These are phyloP conservation scores for Menidia menidia DNA, from an alignment of 2,797 vertebrate species.

Conservation along the genomic window DNA sequence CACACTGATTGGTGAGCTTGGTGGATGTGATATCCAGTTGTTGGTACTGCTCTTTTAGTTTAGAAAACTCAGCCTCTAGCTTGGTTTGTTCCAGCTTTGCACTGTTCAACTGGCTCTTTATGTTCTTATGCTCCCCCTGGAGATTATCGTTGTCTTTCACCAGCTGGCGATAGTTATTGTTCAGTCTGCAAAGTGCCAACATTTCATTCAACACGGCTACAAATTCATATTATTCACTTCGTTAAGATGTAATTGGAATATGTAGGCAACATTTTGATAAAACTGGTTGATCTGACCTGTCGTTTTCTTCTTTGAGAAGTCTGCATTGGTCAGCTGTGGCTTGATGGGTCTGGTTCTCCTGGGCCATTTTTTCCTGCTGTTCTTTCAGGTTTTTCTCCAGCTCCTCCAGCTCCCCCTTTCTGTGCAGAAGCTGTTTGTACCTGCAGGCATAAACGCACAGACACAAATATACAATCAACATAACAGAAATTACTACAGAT, in stretches of 20 bases:
- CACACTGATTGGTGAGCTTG: conserved; percentile 97
- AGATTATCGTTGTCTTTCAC: conserved; percentile 93
- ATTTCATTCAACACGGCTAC: background rate
- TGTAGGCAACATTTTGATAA: background rate
- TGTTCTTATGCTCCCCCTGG: conserved; percentile 93
- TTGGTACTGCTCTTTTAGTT: conserved; percentile 95
- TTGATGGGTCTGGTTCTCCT: conserved; percentile 90
- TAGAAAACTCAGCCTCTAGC: conserved; percentile 96
- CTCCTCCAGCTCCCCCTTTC: conserved; percentile 94
- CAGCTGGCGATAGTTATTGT: conserved; percentile 87
- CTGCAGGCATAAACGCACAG: conserved; percentile 67
- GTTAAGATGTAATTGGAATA: background rate
- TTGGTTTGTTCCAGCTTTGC: conserved; percentile 95
- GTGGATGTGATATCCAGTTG: conserved; percentile 96
- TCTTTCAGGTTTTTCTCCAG: conserved; percentile 91
- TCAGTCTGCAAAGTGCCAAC: conserved; percentile 82
- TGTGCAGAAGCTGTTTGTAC: conserved; percentile 94
- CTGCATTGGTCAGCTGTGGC: conserved; percentile 88
- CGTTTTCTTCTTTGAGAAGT: conserved; percentile 89
- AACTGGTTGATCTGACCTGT: conserved; percentile 80
- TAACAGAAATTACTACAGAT: background rate
- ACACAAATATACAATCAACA: background rate
- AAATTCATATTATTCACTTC: background rate
- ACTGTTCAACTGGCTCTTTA: conserved; percentile 91
- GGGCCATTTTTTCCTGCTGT: conserved; percentile 93